Conservation (phyloP, 2,888 invertebrate genomes). For the Troglohyphantes excavatus region DNA sequence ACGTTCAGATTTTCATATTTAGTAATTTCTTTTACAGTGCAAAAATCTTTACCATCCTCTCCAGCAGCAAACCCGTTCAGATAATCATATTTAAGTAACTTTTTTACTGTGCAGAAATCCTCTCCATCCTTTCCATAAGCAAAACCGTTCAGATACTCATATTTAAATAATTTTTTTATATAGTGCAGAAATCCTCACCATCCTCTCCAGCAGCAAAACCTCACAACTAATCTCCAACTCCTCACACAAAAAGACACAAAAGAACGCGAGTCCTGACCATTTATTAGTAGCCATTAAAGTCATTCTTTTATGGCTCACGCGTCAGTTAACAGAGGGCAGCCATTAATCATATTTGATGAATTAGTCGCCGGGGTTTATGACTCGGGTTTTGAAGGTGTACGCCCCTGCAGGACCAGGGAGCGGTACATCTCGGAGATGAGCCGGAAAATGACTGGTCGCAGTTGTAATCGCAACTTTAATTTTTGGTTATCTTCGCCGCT, state of each 20-base stretch:
- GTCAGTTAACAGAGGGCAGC: slow-evolving; percentile 34
- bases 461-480: slow-evolving; percentile 47
- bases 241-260: slow-evolving; percentile 31
- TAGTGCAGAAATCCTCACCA: too few relatives aligned
- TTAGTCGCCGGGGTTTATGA: slow-evolving; percentile 50
- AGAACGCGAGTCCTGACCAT: slow-evolving; percentile 9
- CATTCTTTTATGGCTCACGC: slow-evolving; percentile 63
- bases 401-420: background rate
- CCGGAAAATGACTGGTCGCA: slow-evolving; percentile 47
- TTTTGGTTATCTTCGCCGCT: slow-evolving; percentile 17
- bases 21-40: too few relatives aligned
- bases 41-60: too few relatives aligned
- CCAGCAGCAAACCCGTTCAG: too few relatives aligned
- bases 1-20: too few relatives aligned
- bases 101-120: too few relatives aligned
- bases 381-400: slow-evolving; percentile 18
- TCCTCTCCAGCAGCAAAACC: too few relatives aligned
- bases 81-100: too few relatives aligned
- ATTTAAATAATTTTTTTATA: too few relatives aligned
- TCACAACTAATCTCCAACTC: slow-evolving; percentile 14
- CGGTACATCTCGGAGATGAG: slow-evolving; percentile 66
- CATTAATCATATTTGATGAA: slow-evolving; percentile 67
- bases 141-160: too few relatives aligned
- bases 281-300: slow-evolving; percentile 67
- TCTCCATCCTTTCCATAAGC: too few relatives aligned